Evolutionary conservation across 2,888 invertebrate species (phyloP).

Genomic region (Thera britannica): DNA sequence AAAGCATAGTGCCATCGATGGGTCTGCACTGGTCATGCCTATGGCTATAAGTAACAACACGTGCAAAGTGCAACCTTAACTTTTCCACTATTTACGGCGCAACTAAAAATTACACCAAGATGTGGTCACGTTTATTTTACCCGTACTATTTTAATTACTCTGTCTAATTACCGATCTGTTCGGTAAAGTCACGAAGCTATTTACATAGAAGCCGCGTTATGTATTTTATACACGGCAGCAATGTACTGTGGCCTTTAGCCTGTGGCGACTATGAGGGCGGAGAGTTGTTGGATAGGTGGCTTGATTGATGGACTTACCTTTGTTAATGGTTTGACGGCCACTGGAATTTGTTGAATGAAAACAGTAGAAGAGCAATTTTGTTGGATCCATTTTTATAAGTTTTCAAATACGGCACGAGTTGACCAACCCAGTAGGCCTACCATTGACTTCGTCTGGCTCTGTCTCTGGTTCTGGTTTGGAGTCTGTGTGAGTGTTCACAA

Average conservation of each 20-base stretch:
- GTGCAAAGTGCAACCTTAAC: slow-evolving; percentile 6
- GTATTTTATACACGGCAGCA: slow-evolving; percentile 53
- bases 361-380: too few species aligned
- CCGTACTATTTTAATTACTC: slow-evolving; percentile 27
- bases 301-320: background rate
- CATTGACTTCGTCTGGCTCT: too few species aligned
- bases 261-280: slow-evolving; percentile 32
- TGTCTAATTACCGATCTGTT: slow-evolving; percentile 28
- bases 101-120: slow-evolving; percentile 24
- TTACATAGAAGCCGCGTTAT: slow-evolving; percentile 55
- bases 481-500: too few species aligned
- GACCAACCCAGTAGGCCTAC: too few species aligned
- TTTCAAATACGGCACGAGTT: too few species aligned
- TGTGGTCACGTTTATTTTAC: slow-evolving; percentile 26
- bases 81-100: slow-evolving; percentile 15
- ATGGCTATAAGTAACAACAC: background rate
- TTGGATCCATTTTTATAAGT: too few species aligned
- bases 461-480: too few species aligned
- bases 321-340: background rate
- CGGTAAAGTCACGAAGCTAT: slow-evolving; percentile 38
- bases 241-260: slow-evolving; percentile 53
- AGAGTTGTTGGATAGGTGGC: background rate
- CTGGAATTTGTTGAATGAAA: background rate
- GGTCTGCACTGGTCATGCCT: too few species aligned
- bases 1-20: too few species aligned